Evolutionary conservation across 2,113 vertebrate genomes (phyloP), one percentile per base, ranked within the genome.

Genomic region (Gymnogyps californianus): DNA sequence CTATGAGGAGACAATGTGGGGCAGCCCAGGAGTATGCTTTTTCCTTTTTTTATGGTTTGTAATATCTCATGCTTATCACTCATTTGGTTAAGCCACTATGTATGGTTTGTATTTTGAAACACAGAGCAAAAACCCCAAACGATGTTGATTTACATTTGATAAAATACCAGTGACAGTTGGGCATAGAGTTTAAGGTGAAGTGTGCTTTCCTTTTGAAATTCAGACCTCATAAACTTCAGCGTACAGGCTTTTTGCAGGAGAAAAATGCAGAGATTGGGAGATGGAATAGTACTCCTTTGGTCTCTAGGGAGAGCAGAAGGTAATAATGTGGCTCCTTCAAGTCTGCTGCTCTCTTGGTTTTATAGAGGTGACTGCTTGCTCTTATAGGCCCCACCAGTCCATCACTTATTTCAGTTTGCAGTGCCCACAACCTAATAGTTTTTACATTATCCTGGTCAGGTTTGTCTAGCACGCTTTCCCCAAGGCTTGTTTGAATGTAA

Each of bases 11-110:
- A 69, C 59, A 88, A 59, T 61, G 74, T 93, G 88, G 74, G 59
- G 64, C 79, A 90, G 85, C 38, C 67, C 71, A 77, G 51, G 79
- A 96, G 94, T 80, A 66, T 62, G 42, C 21, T 77, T 87, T 90
- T 90, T 40, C 31, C 32, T 51, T 81, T 83, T 66, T 55, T 62
- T 57, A 65, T 83, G 54, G 29, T 36, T 77, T 80, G 46, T 72
- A 87, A 13, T 95, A 94, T 93, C 94, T 94, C 46, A 83, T 88
- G 72, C 51, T 95, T 90, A 80, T 93, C 71, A n/a, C 58, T 83
- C 3, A 1, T 67, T 76, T 87, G 66, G 42, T 72, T 92, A 83
- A 96, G 82, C 85, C 0, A 0, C 70, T 66, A 29, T 19, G 16
- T 51, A 36, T 91, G 88, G 72, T 66, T 96, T 83, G 26, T 89